These are phyloP conservation scores for Podargus strigoides DNA, from an alignment of 2,797 vertebrate genomes.

Conservation along the genomic window DNA sequence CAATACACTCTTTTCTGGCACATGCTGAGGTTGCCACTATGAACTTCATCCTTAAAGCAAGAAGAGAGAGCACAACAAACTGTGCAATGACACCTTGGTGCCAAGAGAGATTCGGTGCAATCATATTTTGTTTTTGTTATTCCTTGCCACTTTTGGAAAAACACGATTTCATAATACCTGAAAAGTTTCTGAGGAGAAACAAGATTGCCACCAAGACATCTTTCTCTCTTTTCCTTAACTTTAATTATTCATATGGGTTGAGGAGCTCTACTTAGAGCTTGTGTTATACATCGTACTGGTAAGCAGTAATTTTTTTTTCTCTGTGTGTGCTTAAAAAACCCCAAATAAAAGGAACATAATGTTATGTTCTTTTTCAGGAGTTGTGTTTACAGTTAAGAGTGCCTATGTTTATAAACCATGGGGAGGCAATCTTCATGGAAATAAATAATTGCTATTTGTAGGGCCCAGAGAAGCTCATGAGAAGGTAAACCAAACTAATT, in stretches of 20 bases:
- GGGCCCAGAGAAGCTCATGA: not conserved
- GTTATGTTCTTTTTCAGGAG: not conserved
- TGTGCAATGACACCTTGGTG: not conserved
- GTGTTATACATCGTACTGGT: not conserved
- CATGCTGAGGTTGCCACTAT: not conserved
- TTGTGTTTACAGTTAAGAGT: not conserved
- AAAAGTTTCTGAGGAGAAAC: slow-evolving; percentile 28
- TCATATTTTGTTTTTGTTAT: not conserved
- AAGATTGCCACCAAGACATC: not conserved
- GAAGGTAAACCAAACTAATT: not conserved
- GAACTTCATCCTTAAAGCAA: not conserved
- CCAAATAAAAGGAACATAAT: not conserved
- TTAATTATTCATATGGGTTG: not conserved
- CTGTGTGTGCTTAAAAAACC: not conserved
- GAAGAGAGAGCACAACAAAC: not conserved
- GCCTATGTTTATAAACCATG: not conserved
- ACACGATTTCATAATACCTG: slow-evolving; percentile 30
- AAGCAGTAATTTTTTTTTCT: not conserved
- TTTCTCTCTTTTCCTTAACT: not conserved
- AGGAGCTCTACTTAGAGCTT: not conserved
- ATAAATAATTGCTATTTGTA: not conserved
- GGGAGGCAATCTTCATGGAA: not conserved
- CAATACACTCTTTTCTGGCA: not conserved
- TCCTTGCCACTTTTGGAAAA: slow-evolving; percentile 14
- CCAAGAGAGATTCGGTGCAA: not conserved